phyloP scores from a whole-genome alignment of 1,140 invertebrate species.

The Oryzaephilus surinamensis region DNA sequence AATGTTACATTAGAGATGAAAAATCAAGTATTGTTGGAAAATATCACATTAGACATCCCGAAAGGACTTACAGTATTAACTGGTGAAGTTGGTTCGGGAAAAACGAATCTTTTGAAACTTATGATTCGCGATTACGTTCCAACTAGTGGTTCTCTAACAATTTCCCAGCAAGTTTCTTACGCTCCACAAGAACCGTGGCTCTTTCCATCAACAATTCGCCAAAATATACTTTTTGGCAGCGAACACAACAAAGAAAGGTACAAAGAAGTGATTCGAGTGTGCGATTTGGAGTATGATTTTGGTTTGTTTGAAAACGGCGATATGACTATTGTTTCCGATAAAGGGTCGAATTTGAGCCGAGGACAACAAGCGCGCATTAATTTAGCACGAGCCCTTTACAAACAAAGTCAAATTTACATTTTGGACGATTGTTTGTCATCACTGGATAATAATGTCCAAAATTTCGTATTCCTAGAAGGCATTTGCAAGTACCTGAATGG shows the following conservation, averaged over 20 bases:
- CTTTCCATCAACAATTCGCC: conserved; percentile 36
- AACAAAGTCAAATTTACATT: conserved; percentile 68
- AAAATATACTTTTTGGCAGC: conserved; percentile 56
- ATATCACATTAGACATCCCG: conserved; percentile 44
- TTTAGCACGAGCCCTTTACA: conserved; percentile 69
- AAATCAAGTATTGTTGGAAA: conserved; percentile 41
- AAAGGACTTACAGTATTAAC: conserved; percentile 51
- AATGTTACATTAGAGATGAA: conserved; percentile 12
- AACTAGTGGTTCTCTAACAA: conserved; percentile 23
- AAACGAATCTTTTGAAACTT: conserved; percentile 68
- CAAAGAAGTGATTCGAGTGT: conserved; percentile 49
- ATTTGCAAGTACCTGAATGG: conserved; percentile 54
- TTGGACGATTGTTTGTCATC: conserved; percentile 77
- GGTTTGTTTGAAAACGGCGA: conserved; percentile 57
- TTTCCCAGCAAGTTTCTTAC: conserved; percentile 46
- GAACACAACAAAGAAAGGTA: conserved; percentile 34
- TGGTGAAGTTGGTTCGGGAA: conserved; percentile 60
- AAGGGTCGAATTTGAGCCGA: conserved; percentile 75
- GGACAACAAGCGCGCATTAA: conserved; percentile 86
- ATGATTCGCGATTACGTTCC: conserved; percentile 69
- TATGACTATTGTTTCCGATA: conserved; percentile 66
- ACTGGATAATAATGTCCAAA: conserved; percentile 59
- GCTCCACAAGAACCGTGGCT: conserved; percentile 55
- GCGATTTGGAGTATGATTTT: conserved; percentile 57
- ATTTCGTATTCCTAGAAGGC: conserved; percentile 60